phyloP scores from a whole-genome alignment of 2,888 invertebrate genomes.

The Listrodromus nycthemerus region DNA sequence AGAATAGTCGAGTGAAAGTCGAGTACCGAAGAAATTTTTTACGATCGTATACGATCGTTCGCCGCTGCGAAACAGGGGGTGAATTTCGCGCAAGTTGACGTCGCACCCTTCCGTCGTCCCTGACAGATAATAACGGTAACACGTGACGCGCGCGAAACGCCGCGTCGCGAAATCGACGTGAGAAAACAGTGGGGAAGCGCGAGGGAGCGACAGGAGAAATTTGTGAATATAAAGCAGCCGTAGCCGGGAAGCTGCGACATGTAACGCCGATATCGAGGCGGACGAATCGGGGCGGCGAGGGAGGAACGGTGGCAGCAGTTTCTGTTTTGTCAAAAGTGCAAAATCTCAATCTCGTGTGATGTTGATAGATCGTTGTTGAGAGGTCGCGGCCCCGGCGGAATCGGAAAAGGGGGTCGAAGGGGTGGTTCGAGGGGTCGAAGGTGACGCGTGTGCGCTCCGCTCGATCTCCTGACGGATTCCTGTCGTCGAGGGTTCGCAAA shows the following conservation, averaged over 20 bases:
- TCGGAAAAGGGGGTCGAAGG: neutral
- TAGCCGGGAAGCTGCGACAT: conserved; percentile 31
- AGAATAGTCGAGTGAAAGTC: conserved; percentile 9
- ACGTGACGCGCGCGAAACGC: conserved; percentile 70
- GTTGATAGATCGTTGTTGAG: conserved; percentile 73
- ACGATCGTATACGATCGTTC: conserved; percentile 40
- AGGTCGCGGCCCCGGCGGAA: conserved; percentile 8
- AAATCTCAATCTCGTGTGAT: conserved; percentile 76
- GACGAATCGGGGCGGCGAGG: conserved; percentile 38
- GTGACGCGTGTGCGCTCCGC: neutral
- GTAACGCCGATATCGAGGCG: conserved; percentile 10
- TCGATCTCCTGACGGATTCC: neutral
- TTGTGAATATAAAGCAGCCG: conserved; percentile 72
- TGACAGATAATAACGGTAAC: conserved; percentile 73
- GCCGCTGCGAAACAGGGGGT: neutral
- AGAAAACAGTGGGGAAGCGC: conserved; percentile 50
- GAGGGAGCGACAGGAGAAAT: conserved; percentile 54
- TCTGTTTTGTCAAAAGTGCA: conserved; percentile 71
- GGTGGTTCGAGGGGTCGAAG: neutral
- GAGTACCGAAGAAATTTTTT: conserved; percentile 61
- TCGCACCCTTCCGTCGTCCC: conserved; percentile 55
- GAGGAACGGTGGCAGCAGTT: conserved; percentile 55
- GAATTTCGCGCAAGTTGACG: conserved; percentile 27
- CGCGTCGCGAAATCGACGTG: conserved; percentile 44
- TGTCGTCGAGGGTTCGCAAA: conserved; percentile 5